phyloP scores from a whole-genome alignment of 2,113 vertebrate species.

The Cyanoliseus patagonus region DNA sequence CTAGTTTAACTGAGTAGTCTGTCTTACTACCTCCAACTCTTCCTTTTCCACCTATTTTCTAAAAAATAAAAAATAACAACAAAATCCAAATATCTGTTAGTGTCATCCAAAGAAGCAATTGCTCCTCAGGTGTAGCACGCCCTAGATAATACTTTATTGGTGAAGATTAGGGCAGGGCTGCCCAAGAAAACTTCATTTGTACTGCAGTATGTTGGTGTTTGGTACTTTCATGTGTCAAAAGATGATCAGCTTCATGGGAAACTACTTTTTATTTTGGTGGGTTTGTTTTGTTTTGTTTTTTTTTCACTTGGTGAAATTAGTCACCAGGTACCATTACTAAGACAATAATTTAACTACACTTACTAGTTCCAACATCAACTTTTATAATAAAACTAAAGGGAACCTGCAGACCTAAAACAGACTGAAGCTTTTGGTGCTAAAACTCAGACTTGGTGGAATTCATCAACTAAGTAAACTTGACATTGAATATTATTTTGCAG shows the following conservation, averaged over 20 bases:
- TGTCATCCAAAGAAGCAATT: background rate
- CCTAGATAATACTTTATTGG: background rate
- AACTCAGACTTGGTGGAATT: background rate
- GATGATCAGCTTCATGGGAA: background rate
- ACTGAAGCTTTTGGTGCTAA: background rate
- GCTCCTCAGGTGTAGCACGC: background rate
- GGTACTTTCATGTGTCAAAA: background rate
- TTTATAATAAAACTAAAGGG: background rate
- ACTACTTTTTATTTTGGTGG: background rate
- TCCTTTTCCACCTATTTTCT: background rate
- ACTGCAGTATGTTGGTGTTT: background rate
- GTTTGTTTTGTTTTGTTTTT: background rate
- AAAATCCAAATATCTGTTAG: background rate
- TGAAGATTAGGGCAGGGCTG: background rate
- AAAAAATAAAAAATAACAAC: background rate
- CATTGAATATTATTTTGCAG: background rate
- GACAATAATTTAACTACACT: background rate
- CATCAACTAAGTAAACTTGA: background rate
- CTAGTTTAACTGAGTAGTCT: constrained; percentile 46
- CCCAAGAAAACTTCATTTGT: background rate
- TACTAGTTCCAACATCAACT: background rate
- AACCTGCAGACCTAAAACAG: background rate
- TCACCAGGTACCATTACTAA: background rate
- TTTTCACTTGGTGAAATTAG: background rate
- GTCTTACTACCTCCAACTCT: background rate